Conservation (phyloP, 2,113 vertebrate genomes). For the Zingel zingel region DNA sequence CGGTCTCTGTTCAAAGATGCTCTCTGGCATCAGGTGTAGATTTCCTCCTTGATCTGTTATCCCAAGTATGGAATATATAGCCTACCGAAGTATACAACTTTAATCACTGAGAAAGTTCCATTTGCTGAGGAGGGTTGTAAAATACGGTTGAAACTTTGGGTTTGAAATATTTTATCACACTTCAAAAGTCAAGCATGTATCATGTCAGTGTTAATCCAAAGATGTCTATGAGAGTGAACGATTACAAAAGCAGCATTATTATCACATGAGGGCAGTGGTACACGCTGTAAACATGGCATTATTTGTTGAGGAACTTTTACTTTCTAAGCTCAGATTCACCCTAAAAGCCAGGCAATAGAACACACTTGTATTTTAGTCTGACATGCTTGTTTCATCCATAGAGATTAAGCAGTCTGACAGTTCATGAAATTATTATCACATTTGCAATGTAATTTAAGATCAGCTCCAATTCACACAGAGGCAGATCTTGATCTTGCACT, state of each 20-base stretch:
- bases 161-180: not conserved
- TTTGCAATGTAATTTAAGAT: constrained; percentile 39
- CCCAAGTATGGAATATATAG: not conserved
- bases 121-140: not conserved
- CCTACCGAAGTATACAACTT: not conserved
- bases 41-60: not conserved
- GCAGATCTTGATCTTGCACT: constrained; percentile 44
- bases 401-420: constrained; percentile 14
- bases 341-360: not conserved
- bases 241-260: not conserved
- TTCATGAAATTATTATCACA: constrained; percentile 23
- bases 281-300: not conserved
- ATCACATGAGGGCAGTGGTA: not conserved
- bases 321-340: not conserved
- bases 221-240: not conserved
- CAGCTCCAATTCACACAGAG: constrained; percentile 47
- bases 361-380: not conserved
- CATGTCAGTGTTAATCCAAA: not conserved
- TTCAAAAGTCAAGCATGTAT: not conserved
- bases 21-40: not conserved
- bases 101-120: not conserved
- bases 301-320: not conserved
- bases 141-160: not conserved
- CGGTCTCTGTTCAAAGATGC: not conserved
- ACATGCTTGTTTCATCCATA: constrained; percentile 21